A percentile compares a stretch with the other conserved stretches of the same genome.
Conservation (phyloP, 2,797 vertebrate species). For the Crocodylus rhombifer region DNA sequence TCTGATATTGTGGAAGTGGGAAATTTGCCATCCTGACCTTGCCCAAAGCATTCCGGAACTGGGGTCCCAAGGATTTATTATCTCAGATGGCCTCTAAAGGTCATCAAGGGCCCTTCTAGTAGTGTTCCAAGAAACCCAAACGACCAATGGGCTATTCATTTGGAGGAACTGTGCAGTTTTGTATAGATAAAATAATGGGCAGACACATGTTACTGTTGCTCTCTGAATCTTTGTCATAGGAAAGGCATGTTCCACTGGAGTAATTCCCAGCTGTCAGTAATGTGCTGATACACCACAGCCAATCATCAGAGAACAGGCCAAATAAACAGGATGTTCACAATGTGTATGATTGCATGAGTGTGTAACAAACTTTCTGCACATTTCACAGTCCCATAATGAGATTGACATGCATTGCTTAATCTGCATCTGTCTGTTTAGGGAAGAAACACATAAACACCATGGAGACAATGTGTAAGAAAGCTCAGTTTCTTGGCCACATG, state of each 20-base stretch:
- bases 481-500: constrained; percentile 26
- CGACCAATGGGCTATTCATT: constrained; percentile 87
- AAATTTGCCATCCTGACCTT: constrained; percentile 93
- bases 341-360: constrained; percentile 86
- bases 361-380: constrained; percentile 84
- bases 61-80: constrained; percentile 90
- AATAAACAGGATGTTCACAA: constrained; percentile 92
- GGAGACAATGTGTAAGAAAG: constrained; percentile 70
- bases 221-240: constrained; percentile 91
- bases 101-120: constrained; percentile 76
- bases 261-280: constrained; percentile 93
- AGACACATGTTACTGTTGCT: constrained; percentile 91
- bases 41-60: constrained; percentile 94
- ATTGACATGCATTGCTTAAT: constrained; percentile 80
- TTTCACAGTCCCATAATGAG: constrained; percentile 80
- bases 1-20: constrained; percentile 98
- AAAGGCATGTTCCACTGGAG: constrained; percentile 94
- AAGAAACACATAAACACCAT: constrained; percentile 77
- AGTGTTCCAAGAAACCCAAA: constrained; percentile 63
- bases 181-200: constrained; percentile 78
- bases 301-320: constrained; percentile 83
- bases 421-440: constrained; percentile 79
- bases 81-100: constrained; percentile 89
- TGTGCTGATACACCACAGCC: constrained; percentile 85
- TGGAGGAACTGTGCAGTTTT: constrained; percentile 78